Conservation (phyloP, 2,113 vertebrate species). For the Chlamydotis undulata region DNA sequence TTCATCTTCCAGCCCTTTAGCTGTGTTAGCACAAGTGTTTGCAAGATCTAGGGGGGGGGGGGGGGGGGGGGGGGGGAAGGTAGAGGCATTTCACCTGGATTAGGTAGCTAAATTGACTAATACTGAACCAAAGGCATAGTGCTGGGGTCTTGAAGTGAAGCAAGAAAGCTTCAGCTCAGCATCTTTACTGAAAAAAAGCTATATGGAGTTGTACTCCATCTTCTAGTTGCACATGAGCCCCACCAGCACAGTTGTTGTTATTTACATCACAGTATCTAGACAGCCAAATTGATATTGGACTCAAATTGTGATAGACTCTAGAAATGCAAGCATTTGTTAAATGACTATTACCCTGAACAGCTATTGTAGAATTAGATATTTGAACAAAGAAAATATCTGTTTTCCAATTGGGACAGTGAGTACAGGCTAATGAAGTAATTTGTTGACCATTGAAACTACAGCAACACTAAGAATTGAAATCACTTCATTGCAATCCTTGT, state of each 20-base stretch:
- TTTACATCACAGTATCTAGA: background rate
- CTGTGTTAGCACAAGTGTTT: background rate
- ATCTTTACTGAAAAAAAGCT: background rate
- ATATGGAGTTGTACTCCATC: background rate
- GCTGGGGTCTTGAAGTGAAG: background rate
- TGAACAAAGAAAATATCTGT: slow-evolving; percentile 6
- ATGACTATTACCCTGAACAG: background rate
- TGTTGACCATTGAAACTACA: background rate
- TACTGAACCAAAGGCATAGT: background rate
- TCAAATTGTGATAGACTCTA: background rate
- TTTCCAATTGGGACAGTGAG: background rate
- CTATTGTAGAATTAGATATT: background rate
- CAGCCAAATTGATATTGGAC: slow-evolving; percentile 3
- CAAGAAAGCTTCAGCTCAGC: background rate
- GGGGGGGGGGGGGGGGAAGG: too few relatives aligned
- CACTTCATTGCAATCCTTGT: background rate
- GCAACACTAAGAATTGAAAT: background rate
- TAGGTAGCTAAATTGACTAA: background rate
- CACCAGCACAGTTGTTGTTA: background rate
- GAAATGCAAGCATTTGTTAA: slow-evolving; percentile 40
- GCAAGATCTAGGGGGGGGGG: background rate
- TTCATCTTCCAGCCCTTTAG: background rate
- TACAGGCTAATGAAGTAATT: background rate
- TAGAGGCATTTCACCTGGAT: background rate
- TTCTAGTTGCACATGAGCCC: background rate